Evolutionary conservation across 2,113 vertebrate species (phyloP).

Genomic region (Vidua chalybeata): DNA sequence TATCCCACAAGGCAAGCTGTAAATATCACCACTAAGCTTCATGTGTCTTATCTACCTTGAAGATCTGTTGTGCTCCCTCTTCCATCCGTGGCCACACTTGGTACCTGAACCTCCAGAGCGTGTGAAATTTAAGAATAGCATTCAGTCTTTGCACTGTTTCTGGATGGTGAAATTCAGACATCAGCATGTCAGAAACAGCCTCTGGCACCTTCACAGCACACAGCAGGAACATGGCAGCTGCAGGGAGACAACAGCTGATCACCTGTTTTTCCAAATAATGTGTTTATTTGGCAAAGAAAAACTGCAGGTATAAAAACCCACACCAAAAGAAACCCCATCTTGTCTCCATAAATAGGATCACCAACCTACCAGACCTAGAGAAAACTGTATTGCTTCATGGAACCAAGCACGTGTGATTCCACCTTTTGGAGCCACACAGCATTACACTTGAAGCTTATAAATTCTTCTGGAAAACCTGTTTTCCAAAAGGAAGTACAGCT

Average conservation of each 20-base stretch:
- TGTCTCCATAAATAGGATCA: not conserved
- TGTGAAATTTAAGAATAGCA: conserved; percentile 95
- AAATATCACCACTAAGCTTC: not conserved
- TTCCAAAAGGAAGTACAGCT: not conserved
- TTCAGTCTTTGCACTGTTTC: conserved; percentile 95
- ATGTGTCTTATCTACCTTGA: conserved; percentile 81
- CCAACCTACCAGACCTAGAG: not conserved
- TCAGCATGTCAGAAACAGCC: conserved; percentile 94
- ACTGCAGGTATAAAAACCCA: not conserved
- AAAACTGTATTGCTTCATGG: not conserved
- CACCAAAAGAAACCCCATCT: not conserved
- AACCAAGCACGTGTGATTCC: not conserved
- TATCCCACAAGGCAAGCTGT: not conserved
- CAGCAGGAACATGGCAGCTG: conserved; percentile 98
- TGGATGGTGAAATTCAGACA: conserved; percentile 95
- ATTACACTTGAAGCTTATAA: rapidly evolving
- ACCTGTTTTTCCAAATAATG: not conserved
- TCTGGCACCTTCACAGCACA: conserved; percentile 98
- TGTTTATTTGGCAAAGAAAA: not conserved
- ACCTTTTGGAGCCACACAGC: not conserved
- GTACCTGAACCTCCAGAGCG: conserved; percentile 98
- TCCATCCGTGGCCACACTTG: conserved; percentile 99
- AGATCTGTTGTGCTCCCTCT: conserved; percentile 98
- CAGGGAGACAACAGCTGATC: conserved; percentile 18
- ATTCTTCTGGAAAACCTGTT: not conserved